A percentile compares a stretch with the other conserved stretches of the same genome.
Conservation (phyloP, 2,888 invertebrate species). For the Protonemura montana region DNA sequence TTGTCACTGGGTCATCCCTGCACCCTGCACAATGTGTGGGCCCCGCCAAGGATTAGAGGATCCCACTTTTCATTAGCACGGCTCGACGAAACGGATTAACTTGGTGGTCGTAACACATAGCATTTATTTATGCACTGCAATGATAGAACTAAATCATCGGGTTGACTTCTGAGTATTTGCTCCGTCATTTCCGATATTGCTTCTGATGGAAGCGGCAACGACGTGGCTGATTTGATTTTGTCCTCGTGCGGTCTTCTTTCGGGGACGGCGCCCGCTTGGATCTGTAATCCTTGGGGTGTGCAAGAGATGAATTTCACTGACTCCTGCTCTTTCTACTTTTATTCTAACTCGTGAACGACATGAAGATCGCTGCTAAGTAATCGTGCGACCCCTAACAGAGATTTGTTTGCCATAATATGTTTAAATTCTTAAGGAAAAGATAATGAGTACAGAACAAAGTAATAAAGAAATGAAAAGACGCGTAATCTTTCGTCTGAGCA, state of each 20-base stretch:
- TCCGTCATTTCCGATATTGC: slow-evolving; percentile 12
- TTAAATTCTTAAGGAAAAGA: slow-evolving; percentile 28
- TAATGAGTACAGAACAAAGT: slow-evolving; percentile 40
- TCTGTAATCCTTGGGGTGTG: background rate
- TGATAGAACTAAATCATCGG: background rate
- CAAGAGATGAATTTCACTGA: background rate
- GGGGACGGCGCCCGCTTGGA: background rate
- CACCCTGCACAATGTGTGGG: background rate
- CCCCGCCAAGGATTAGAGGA: background rate
- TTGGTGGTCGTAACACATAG: background rate
- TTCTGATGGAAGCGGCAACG: background rate
- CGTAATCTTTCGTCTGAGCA: slow-evolving; percentile 22
- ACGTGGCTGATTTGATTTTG: background rate
- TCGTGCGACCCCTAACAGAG: background rate
- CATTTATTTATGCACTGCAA: background rate
- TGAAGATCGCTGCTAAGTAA: background rate
- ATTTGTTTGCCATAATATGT: background rate
- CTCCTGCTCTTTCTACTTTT: background rate
- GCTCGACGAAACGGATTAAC: background rate
- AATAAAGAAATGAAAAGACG: slow-evolving; percentile 40
- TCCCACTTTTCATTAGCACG: slow-evolving; percentile 14
- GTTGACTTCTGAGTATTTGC: background rate
- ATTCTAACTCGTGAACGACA: background rate
- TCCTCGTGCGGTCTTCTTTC: background rate
- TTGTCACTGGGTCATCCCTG: background rate